Conservation (phyloP, 1,140 invertebrate genomes). For the Polypedilum vanderplanki region DNA sequence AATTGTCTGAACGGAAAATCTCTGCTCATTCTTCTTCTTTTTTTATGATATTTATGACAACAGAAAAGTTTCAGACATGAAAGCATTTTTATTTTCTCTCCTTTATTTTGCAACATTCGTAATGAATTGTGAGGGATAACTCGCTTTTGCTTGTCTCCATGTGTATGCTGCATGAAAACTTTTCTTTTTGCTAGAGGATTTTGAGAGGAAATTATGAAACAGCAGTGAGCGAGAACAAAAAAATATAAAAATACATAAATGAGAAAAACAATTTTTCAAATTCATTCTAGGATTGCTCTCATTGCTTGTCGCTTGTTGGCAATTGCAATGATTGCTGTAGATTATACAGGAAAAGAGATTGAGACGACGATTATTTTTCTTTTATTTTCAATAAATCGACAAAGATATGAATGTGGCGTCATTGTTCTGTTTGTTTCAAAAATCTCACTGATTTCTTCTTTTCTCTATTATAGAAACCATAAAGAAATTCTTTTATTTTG, state of each 20-base stretch:
- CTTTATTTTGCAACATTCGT: not conserved
- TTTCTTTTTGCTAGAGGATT: not conserved
- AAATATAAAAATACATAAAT: not conserved
- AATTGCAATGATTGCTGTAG: no score
- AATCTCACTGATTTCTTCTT: no score
- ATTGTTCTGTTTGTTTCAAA: no score
- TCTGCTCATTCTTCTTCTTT: not conserved
- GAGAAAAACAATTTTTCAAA: not conserved
- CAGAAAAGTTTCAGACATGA: not conserved
- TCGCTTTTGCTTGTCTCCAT: no score
- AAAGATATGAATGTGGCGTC: no score
- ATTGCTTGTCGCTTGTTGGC: not conserved
- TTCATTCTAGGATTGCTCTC: not conserved
- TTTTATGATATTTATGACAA: constrained; percentile 20
- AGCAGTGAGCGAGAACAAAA: not conserved
- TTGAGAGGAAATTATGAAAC: not conserved
- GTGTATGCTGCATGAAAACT: not conserved
- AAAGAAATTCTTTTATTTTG: no score
- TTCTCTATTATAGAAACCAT: no score
- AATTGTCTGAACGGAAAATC: constrained; percentile 12
- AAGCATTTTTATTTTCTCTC: not conserved
- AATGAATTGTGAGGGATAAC: not conserved
- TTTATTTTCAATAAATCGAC: no score
- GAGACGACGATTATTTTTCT: no score
- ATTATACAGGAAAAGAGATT: no score